Base-by-base conservation (phyloP, 2,797 vertebrate species). In the Protosalanx chinensis region DNA sequence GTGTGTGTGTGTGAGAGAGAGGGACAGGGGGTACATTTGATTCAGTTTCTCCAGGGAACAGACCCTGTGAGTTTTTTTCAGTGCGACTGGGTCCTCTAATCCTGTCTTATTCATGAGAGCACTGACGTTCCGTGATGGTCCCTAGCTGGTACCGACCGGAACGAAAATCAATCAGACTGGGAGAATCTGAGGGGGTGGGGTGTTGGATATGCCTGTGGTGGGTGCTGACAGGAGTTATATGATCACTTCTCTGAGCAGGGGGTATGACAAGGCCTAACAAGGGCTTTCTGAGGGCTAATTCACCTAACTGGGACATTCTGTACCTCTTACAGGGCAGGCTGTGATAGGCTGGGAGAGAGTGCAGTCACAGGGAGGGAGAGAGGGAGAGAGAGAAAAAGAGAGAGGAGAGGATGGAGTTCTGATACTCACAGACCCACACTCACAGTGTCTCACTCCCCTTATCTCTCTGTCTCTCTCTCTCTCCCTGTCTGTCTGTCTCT, bases 71-170 rank as follows among this genome's bases (percentile, higher is more conserved):
- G 70, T 75, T 58, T 58, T 29, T 65, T 32, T 66, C 53, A 32
- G 20, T 59, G 16, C 13, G 6, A 68, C 63, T 64, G 77, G 70
- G 82, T 85, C 77, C 67, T 75, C 66, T 90, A 90, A 90, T 92
- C 85, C 80, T 84, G 76, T 92, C 91, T 87, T 86, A 86, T 91
- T 91, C 81, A 84, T 90, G 84, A 88, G 75, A 81, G 80, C 83
- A 85, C 84, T 84, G 46, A 71, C 79, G 80, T 64, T 75, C 53
- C 72, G 64, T 77, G 72, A 80, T 79, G 68, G 57, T 79, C 41
- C 71, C 53, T 77, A 62, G 32, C 57, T 72, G 59, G 46, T 73
- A 35, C 63, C 58, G 67, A 59, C 64, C 46, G 76, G 62, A 13
- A 13, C 7, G 41, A 46, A 46, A 46, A 46, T 46, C 41, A 46